A percentile compares a stretch with the other conserved stretches of the same genome.
Evolutionary conservation across 2,113 vertebrate genomes (phyloP).

Genomic region (Mesembrinibis cayennensis): DNA sequence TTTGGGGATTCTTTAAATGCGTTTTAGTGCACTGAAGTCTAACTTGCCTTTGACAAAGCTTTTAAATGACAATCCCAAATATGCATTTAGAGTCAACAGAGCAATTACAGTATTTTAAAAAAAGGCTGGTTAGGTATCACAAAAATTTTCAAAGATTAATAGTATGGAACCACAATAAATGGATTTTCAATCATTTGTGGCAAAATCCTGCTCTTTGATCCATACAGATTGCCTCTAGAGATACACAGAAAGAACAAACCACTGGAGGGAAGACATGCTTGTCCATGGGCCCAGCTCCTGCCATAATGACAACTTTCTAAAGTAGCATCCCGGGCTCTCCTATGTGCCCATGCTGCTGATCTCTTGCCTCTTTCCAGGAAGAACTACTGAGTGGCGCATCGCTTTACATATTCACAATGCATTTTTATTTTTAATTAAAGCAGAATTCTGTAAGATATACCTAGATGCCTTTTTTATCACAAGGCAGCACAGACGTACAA

Average conservation of each 20-base stretch:
- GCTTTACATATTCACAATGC: background rate
- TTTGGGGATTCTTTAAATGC: background rate
- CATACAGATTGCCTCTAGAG: background rate
- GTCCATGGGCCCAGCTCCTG: background rate
- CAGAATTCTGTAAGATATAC: background rate
- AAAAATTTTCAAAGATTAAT: background rate
- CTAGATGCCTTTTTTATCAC: rapidly evolving
- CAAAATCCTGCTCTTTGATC: background rate
- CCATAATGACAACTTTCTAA: background rate
- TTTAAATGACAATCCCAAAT: background rate
- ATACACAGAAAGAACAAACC: background rate
- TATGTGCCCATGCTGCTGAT: background rate
- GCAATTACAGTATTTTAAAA: background rate
- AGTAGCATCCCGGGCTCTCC: background rate
- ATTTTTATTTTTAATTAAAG: background rate
- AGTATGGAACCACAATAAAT: background rate
- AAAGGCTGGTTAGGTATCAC: background rate
- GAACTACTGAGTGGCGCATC: background rate
- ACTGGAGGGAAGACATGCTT: background rate
- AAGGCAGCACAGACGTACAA: background rate
- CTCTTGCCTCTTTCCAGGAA: background rate
- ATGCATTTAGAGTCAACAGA: background rate
- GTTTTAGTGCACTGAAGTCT: background rate
- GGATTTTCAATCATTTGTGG: background rate
- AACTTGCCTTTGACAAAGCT: background rate